Evolutionary conservation across 2,113 vertebrate genomes (phyloP), one percentile per base, ranked within the genome.

Genomic region (Podarcis muralis): DNA sequence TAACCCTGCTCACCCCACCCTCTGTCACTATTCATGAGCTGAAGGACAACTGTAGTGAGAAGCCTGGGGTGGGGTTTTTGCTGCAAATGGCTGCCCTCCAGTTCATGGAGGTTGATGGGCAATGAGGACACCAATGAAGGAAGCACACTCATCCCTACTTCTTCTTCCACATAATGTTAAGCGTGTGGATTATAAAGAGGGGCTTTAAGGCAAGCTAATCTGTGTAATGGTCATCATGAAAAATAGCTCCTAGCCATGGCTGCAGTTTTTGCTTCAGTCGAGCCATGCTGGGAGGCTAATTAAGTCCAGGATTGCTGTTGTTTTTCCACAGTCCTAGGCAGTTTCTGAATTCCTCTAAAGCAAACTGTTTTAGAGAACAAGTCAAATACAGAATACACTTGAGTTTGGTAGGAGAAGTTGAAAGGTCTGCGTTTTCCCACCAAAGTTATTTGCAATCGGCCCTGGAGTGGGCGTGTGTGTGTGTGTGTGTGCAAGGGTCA

Each of bases 371-470:
- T 92, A 96, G 95, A 96, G 95, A 93, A 91, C 94, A 96, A 95
- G 94, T 97, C 94, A 97, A 95, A 96, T 96, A 95, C 95, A 96
- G 97, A 94, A 95, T 95, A 95, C 95, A 97, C 30, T 96, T 96
- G 96, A 97, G 89, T 95, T 96, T 97, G 95, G 95, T 95, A 92
- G 96, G 94, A 95, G 96, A 93, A 95, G 96, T 97, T 96, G 96
- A 98, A 98, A 98, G 98, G 97, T 98, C 97, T 96, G 95, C 92
- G 82, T 97, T 97, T 98, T 98, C 98, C 98, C 98, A 98, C 97
- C 97, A 97, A 96, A 97, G 94, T 95, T 97, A 97, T 97, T 97
- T 96, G 96, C 94, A 97, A 96, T 97, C 96, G 94, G 95, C 96
- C 96, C 96, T 94, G 92, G 96, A 96, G 97, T 96, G 97, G 96